phyloP scores from a whole-genome alignment of 2,113 vertebrate species.

The Fulmarus glacialis region DNA sequence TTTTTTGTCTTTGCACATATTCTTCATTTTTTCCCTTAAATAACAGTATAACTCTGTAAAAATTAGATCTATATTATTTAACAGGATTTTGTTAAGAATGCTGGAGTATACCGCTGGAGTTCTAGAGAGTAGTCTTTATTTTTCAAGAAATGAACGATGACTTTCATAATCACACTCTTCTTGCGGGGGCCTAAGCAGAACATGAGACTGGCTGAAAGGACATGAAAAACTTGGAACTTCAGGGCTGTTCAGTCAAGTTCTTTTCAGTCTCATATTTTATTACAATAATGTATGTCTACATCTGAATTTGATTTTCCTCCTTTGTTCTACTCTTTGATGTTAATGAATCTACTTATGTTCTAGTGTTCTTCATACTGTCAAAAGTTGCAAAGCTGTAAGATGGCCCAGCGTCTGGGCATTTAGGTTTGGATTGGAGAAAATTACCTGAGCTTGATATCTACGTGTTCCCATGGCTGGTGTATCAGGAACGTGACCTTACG shows the following conservation, averaged over 20 bases:
- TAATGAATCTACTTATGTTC: not conserved
- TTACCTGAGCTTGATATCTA: not conserved
- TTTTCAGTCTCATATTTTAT: not conserved
- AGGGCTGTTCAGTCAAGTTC: not conserved
- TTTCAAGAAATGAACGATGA: not conserved
- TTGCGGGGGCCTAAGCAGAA: not conserved
- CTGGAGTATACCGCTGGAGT: not conserved
- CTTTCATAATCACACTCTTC: not conserved
- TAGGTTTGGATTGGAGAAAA: not conserved
- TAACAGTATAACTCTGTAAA: not conserved
- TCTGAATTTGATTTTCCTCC: not conserved
- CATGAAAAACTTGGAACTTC: not conserved
- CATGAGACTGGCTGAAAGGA: not conserved
- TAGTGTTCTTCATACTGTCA: not conserved
- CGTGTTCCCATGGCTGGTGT: not conserved
- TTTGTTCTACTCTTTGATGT: not conserved
- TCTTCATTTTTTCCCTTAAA: not conserved
- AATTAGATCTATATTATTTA: not conserved
- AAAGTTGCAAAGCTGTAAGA: not conserved
- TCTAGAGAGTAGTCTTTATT: not conserved
- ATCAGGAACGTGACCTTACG: accelerated
- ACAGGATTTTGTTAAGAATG: not conserved
- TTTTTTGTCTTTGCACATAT: not conserved
- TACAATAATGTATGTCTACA: not conserved
- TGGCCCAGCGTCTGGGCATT: not conserved